Conservation (phyloP, 2,113 vertebrate species). For the Arothron firmamentum region DNA sequence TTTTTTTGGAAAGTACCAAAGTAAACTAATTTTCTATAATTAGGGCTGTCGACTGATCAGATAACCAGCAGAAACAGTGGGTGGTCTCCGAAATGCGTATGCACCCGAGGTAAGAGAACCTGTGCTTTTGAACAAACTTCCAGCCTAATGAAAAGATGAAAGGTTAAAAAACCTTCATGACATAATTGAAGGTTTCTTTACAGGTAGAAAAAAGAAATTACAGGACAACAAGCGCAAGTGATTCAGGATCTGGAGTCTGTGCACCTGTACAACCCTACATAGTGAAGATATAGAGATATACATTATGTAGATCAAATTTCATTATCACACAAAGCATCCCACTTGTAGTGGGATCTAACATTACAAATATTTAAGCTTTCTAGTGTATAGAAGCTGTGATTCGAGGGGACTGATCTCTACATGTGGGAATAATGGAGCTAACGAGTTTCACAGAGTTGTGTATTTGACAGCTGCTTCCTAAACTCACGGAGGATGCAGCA, state of each 20-base stretch:
- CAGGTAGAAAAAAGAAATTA: slow-evolving; percentile 21
- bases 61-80: slow-evolving; percentile 2
- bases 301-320: slow-evolving; percentile 1
- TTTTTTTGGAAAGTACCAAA: background rate
- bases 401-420: slow-evolving; percentile 66
- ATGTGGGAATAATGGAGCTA: slow-evolving; percentile 70
- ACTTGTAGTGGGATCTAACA: slow-evolving; percentile 28
- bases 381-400: slow-evolving; percentile 45
- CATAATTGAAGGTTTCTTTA: slow-evolving; percentile 40
- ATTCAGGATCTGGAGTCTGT: slow-evolving; percentile 4
- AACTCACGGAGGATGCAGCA: slow-evolving; percentile 6
- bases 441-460: slow-evolving; percentile 69
- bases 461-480: slow-evolving; percentile 33
- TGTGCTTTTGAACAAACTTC: slow-evolving; percentile 26
- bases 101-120: slow-evolving; percentile 19
- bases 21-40: background rate
- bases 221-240: slow-evolving; percentile 36
- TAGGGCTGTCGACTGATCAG: background rate
- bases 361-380: slow-evolving; percentile 40
- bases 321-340: slow-evolving; percentile 6
- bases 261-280: slow-evolving; percentile 21
- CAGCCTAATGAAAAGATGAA: slow-evolving; percentile 23
- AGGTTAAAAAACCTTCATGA: slow-evolving; percentile 36
- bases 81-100: slow-evolving; percentile 23
- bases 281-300: background rate